These are phyloP conservation scores for Lutraria rhynchaena DNA, from an alignment of 1,140 invertebrate species.

Conservation along the genomic window DNA sequence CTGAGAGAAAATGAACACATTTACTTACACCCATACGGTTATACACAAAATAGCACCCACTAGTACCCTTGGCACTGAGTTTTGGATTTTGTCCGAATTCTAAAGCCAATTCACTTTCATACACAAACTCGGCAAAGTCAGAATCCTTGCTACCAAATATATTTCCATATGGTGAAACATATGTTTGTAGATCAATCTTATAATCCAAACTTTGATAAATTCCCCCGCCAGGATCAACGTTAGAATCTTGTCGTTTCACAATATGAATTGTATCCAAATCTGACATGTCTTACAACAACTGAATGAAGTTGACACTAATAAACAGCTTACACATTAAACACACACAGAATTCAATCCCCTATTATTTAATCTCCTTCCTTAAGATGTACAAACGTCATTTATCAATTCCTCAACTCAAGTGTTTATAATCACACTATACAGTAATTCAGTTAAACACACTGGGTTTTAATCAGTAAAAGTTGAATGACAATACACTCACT, in stretches of 20 bases:
- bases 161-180: conserved; percentile 66
- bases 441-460: no score
- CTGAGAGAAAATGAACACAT: conserved; percentile 5
- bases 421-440: no score
- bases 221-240: background rate
- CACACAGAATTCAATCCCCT: no score
- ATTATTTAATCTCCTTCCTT: no score
- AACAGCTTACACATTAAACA: no score
- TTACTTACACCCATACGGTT: conserved; percentile 90
- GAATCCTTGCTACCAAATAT: conserved; percentile 87
- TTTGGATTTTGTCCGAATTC: conserved; percentile 96
- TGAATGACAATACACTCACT: no score
- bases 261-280: conserved; percentile 53
- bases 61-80: conserved; percentile 97
- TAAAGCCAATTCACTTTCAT: conserved; percentile 96
- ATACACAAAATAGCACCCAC: conserved; percentile 99
- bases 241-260: conserved; percentile 49
- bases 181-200: conserved; percentile 36
- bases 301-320: no score
- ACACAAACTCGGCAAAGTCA: conserved; percentile 93
- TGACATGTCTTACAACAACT: conserved; percentile 35
- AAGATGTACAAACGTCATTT: no score
- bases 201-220: conserved; percentile 34
- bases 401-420: no score
- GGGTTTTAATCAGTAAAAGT: no score